These are phyloP conservation scores for Diarsia mendica DNA, from an alignment of 2,888 invertebrate species.

Conservation along the genomic window DNA sequence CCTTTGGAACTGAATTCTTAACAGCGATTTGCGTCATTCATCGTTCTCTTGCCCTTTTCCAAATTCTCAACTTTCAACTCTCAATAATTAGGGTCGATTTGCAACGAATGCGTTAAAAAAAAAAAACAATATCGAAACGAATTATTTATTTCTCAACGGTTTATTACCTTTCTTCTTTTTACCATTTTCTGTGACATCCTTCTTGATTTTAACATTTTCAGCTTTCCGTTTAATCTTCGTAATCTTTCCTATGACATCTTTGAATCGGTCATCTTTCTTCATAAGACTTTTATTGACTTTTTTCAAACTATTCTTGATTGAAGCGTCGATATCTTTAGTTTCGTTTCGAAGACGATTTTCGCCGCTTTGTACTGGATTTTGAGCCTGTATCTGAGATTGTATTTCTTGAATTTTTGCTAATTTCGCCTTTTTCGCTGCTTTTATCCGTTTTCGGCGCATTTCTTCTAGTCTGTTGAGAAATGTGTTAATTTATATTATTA, in stretches of 20 bases:
- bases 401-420: conserved; percentile 82
- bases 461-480: conserved; percentile 80
- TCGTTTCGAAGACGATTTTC: conserved; percentile 68
- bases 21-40: too few relatives aligned
- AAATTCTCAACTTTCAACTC: too few relatives aligned
- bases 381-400: conserved; percentile 77
- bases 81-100: too few relatives aligned
- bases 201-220: conserved; percentile 73
- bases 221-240: conserved; percentile 86
- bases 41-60: too few relatives aligned
- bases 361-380: conserved; percentile 63
- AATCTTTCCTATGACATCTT: conserved; percentile 86
- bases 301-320: conserved; percentile 81
- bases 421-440: conserved; percentile 85
- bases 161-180: conserved; percentile 72
- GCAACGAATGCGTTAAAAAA: background rate
- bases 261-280: conserved; percentile 87
- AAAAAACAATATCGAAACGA: background rate
- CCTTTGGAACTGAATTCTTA: too few relatives aligned
- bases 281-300: conserved; percentile 85
- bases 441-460: conserved; percentile 84
- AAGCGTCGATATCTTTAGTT: conserved; percentile 77
- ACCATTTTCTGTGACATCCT: conserved; percentile 54
- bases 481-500: background rate
- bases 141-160: conserved; percentile 50